phyloP scores from a whole-genome alignment of 2,797 vertebrate genomes.

The Nyctibius grandis region DNA sequence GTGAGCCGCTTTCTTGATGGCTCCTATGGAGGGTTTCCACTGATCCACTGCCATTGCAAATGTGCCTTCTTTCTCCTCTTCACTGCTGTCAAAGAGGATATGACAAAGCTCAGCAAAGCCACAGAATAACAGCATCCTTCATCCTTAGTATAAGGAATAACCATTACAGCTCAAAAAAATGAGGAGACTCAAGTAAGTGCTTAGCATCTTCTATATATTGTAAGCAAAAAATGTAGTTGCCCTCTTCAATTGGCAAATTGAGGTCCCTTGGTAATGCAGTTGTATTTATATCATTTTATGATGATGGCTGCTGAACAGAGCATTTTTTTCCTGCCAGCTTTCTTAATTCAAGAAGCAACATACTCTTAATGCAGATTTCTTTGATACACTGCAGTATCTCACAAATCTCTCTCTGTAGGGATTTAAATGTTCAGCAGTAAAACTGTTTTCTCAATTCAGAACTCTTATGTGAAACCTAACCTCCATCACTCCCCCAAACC shows the following conservation, averaged over 20 bases:
- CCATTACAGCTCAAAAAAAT: neutral
- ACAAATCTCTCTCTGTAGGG: neutral
- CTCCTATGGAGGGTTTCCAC: neutral
- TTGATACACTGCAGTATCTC: neutral
- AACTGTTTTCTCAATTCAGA: neutral
- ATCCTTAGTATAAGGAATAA: neutral
- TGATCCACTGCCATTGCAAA: neutral
- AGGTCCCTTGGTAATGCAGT: neutral
- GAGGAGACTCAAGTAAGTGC: neutral
- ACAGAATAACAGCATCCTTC: neutral
- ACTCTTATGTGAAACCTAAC: neutral
- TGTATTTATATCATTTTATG: constrained; percentile 2
- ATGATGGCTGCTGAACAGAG: neutral
- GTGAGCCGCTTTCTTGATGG: neutral
- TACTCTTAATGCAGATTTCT: constrained; percentile 20
- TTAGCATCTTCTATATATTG: neutral
- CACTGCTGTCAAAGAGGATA: neutral
- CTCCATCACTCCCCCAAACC: neutral
- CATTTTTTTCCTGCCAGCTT: neutral
- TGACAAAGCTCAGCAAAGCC: neutral
- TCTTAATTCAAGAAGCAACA: neutral
- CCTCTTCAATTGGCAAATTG: neutral
- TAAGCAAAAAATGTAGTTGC: neutral
- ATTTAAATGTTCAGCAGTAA: neutral
- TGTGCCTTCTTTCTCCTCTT: neutral